phyloP scores from a whole-genome alignment of 2,888 invertebrate species.

The Netelia virgata region DNA sequence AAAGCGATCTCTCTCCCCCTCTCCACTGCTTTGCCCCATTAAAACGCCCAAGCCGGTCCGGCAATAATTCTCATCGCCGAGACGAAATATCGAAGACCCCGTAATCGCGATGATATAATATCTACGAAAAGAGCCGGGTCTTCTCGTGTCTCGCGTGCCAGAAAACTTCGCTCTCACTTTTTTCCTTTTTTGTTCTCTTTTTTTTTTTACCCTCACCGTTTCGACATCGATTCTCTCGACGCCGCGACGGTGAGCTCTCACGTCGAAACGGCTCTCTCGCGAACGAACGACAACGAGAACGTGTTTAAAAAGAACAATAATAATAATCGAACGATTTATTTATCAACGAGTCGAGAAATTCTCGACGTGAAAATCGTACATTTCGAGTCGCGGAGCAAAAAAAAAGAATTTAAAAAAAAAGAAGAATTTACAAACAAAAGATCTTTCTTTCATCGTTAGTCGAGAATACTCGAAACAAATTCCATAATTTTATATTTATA shows the following conservation, averaged over 20 bases:
- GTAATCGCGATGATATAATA: constrained; percentile 64
- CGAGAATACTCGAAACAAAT: no score
- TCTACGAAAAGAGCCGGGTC: constrained; percentile 31
- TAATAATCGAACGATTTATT: constrained; percentile 3
- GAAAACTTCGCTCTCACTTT: constrained; percentile 60
- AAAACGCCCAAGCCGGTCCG: constrained; percentile 4
- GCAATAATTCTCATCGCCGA: constrained; percentile 50
- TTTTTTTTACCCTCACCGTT: constrained; percentile 26
- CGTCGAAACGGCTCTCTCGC: no score
- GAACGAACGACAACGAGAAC: no score
- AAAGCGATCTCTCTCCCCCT: constrained; percentile 1
- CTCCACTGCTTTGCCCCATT: background rate
- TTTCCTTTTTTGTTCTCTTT: constrained; percentile 10
- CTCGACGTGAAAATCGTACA: background rate
- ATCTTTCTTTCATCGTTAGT: no score
- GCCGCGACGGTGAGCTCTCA: constrained; percentile 3
- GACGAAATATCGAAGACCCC: constrained; percentile 15
- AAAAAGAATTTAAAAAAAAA: background rate
- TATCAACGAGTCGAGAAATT: background rate
- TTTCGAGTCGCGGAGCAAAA: background rate
- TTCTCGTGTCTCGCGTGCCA: constrained; percentile 7
- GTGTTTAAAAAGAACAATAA: background rate
- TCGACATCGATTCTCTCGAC: constrained; percentile 41
- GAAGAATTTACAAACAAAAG: no score
- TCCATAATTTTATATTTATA: background rate